phyloP scores from a whole-genome alignment of 2,113 vertebrate species.

The Microcebus murinus region DNA sequence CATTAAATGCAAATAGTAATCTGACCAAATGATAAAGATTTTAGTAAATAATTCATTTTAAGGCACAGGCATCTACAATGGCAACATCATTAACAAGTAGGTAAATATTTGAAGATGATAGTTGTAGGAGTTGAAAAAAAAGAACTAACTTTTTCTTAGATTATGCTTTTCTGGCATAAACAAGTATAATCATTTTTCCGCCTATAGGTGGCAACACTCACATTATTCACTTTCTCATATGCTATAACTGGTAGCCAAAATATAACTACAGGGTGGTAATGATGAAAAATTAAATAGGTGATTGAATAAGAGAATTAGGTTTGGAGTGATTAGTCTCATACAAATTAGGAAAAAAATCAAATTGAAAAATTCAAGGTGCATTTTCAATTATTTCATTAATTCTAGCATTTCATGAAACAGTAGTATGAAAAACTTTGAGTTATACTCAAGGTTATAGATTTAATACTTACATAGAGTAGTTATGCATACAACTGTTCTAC shows the following conservation, averaged over 20 bases:
- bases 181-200: not conserved
- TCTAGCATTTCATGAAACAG: not conserved
- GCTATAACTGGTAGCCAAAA: not conserved
- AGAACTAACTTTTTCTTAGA: not conserved
- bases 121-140: not conserved
- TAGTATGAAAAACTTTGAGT: not conserved
- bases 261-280: not conserved
- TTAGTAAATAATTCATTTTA: slow-evolving; percentile 43
- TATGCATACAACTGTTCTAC: not conserved
- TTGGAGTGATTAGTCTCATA: not conserved
- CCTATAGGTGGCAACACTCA: not conserved
- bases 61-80: not conserved
- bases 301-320: slow-evolving; percentile 47
- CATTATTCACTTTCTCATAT: slow-evolving; percentile 11
- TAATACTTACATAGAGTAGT: not conserved
- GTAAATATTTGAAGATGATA: not conserved
- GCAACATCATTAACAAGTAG: not conserved
- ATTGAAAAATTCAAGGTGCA: slow-evolving; percentile 47
- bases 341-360: slow-evolving; percentile 40
- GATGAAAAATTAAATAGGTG: slow-evolving; percentile 15
- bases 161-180: slow-evolving; percentile 13
- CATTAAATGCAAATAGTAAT: not conserved
- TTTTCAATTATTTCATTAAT: slow-evolving; percentile 6
- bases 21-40: not conserved
- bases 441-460: not conserved